Conservation (phyloP, 2,888 invertebrate species). For the Amiota minor region DNA sequence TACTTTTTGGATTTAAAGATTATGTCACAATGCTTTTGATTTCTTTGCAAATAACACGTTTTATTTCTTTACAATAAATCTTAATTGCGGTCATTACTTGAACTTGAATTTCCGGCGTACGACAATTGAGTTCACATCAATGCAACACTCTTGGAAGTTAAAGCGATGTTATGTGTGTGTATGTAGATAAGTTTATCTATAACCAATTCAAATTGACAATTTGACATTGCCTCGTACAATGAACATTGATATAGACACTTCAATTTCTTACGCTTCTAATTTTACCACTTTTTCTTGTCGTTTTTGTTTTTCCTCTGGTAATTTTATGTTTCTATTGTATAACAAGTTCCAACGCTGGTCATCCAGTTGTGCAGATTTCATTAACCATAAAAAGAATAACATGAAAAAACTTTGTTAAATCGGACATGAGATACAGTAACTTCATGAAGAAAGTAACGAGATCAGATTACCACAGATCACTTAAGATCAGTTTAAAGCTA, state of each 20-base stretch:
- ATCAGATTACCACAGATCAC: too few relatives aligned
- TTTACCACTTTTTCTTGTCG: background rate
- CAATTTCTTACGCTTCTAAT: constrained; percentile 2
- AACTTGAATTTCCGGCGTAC: background rate
- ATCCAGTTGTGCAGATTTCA: constrained; percentile 15
- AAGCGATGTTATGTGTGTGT: background rate
- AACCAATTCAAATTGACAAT: constrained; percentile 10
- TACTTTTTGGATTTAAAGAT: too few relatives aligned
- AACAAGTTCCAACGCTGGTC: constrained; percentile 17
- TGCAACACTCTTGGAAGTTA: background rate
- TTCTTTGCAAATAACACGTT: too few relatives aligned
- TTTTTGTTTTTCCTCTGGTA: background rate
- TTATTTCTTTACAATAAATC: too few relatives aligned
- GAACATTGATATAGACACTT: constrained; percentile 1
- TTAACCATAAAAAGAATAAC: background rate
- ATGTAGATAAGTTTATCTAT: background rate
- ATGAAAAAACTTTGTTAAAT: too few relatives aligned
- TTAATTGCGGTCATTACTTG: background rate
- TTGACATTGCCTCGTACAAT: constrained; percentile 20
- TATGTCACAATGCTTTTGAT: too few relatives aligned
- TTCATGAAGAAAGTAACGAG: too few relatives aligned
- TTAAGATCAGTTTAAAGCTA: too few relatives aligned
- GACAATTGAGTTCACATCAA: background rate
- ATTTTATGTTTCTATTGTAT: constrained; percentile 6
- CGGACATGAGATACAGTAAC: background rate